Evolutionary conservation across 2,888 invertebrate genomes (phyloP).

Genomic region (Rotaria sp.): DNA sequence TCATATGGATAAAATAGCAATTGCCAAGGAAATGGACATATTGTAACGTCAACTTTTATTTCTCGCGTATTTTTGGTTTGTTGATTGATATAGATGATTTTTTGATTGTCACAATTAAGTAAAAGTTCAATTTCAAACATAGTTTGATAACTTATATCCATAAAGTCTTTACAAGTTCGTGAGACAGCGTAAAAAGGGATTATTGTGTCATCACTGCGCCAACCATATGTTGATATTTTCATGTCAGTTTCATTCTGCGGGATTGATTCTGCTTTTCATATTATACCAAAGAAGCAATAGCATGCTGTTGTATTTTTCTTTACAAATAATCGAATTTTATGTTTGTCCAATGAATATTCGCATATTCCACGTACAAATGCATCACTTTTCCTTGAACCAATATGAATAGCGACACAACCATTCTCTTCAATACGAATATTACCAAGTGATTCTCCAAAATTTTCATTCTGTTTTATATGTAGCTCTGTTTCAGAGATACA

Average conservation of each 20-base stretch:
- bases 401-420: not conserved
- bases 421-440: not conserved
- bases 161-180: too few species aligned
- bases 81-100: not conserved
- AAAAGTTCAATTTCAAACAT: not conserved
- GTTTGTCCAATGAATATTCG: not conserved
- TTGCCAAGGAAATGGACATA: not conserved
- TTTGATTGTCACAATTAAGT: not conserved
- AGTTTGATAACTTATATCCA: too few species aligned
- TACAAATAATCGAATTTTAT: not conserved
- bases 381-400: not conserved
- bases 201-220: too few species aligned
- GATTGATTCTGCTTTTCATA: not conserved
- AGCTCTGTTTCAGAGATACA: not conserved
- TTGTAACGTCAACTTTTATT: not conserved
- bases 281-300: not conserved
- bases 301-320: not conserved
- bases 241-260: too few species aligned
- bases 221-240: too few species aligned
- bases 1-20: not conserved
- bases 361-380: not conserved
- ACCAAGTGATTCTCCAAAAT: not conserved
- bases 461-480: not conserved
- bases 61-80: not conserved
- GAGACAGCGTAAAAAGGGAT: too few species aligned